Conservation (phyloP, 1,140 invertebrate species). For the Drosophila pruinosa region DNA sequence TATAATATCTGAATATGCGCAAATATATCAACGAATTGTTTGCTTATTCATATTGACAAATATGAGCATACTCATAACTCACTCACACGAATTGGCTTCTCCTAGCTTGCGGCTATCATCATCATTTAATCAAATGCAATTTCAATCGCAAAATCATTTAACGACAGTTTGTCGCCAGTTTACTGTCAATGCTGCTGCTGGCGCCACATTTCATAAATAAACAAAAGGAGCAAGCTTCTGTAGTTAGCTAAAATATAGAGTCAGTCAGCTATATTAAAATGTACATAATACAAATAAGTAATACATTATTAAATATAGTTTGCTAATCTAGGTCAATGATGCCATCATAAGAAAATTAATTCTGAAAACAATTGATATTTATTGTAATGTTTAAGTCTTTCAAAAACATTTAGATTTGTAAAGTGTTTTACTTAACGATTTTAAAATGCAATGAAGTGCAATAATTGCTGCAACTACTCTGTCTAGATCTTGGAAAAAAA, state of each 20-base stretch:
- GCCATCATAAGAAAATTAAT: too few relatives aligned
- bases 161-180: constrained; percentile 26
- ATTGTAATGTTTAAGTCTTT: too few relatives aligned
- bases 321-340: too few relatives aligned
- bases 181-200: not conserved
- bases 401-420: too few relatives aligned
- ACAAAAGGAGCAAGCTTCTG: not conserved
- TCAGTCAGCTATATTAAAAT: not conserved
- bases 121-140: constrained; percentile 49
- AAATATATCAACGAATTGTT: constrained; percentile 6
- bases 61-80: not conserved
- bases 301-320: too few relatives aligned
- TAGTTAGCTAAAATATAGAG: not conserved
- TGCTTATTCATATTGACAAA: not conserved
- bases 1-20: constrained; percentile 23
- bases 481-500: too few relatives aligned
- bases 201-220: constrained; percentile 28
- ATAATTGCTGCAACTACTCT: too few relatives aligned
- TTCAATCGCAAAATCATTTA: constrained; percentile 36
- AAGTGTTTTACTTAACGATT: too few relatives aligned
- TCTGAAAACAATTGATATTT: too few relatives aligned
- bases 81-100: constrained; percentile 8
- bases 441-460: too few relatives aligned
- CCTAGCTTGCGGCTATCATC: constrained; percentile 19
- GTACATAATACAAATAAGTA: not conserved